Conservation (phyloP, 2,888 invertebrate species). For the Dorcus parallelipipedus region DNA sequence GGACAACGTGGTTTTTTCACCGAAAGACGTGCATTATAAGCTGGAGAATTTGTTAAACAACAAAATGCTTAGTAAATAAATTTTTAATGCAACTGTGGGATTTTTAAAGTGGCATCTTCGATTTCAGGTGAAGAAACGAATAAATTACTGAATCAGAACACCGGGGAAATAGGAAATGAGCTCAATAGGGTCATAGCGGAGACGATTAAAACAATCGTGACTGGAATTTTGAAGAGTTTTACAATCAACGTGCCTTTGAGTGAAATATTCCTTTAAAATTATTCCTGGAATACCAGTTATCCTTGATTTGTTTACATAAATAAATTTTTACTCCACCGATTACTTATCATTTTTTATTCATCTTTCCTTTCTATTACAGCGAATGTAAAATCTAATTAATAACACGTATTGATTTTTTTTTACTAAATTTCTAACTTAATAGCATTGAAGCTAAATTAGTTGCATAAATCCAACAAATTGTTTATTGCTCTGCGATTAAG, state of each 20-base stretch:
- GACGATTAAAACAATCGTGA: slow-evolving; percentile 9
- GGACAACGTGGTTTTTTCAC: slow-evolving; percentile 4
- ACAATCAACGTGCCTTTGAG: slow-evolving; percentile 6
- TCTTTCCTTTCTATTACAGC: too few relatives aligned
- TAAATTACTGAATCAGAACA: slow-evolving; percentile 11
- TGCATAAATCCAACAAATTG: too few relatives aligned
- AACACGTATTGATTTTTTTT: too few relatives aligned
- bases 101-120: neutral
- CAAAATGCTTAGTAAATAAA: slow-evolving; percentile 6
- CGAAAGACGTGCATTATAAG: slow-evolving; percentile 4
- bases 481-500: too few relatives aligned
- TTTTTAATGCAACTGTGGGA: neutral
- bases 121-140: slow-evolving; percentile 14
- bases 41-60: slow-evolving; percentile 14
- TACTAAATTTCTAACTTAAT: too few relatives aligned
- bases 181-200: slow-evolving; percentile 10
- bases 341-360: too few relatives aligned
- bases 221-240: slow-evolving; percentile 9
- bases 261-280: slow-evolving; percentile 3
- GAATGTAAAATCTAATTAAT: too few relatives aligned
- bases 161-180: slow-evolving; percentile 4
- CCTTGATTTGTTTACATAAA: too few relatives aligned
- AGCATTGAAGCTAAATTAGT: too few relatives aligned
- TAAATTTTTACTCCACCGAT: too few relatives aligned
- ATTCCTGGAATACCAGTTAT: too few relatives aligned